A percentile compares a stretch with the other conserved stretches of the same genome.
Conservation (phyloP, 1,140 invertebrate species). For the Danaus plexippus region DNA sequence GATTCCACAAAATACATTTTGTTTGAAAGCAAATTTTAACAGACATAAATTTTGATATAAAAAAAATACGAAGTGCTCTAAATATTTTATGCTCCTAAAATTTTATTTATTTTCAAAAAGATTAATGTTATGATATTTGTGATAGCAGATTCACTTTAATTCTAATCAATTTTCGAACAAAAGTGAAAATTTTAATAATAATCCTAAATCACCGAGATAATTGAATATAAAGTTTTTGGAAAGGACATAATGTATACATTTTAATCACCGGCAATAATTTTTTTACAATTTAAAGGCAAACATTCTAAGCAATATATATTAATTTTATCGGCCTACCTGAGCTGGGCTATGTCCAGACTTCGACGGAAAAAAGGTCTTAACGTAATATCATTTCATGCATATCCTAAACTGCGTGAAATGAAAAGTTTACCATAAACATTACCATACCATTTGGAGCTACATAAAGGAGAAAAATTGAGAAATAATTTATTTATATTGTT, state of each 20-base stretch:
- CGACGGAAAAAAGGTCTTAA: constrained; percentile 15
- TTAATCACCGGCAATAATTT: constrained; percentile 21
- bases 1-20: no score
- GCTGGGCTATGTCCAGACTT: constrained; percentile 18
- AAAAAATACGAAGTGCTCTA: no score
- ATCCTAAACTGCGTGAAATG: neutral
- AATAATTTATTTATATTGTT: no score
- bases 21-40: no score
- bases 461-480: no score
- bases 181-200: constrained; percentile 17
- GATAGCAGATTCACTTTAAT: no score
- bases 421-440: no score
- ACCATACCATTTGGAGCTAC: no score
- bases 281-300: constrained; percentile 18
- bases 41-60: no score
- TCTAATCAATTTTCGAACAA: neutral
- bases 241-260: constrained; percentile 18
- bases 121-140: no score
- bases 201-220: constrained; percentile 23
- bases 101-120: no score
- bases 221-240: constrained; percentile 22
- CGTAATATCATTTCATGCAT: constrained; percentile 9
- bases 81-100: no score
- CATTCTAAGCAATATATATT: constrained; percentile 16
- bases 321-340: constrained; percentile 21